Evolutionary conservation across 2,113 vertebrate genomes (phyloP).

Genomic region (Tyrannus savana): DNA sequence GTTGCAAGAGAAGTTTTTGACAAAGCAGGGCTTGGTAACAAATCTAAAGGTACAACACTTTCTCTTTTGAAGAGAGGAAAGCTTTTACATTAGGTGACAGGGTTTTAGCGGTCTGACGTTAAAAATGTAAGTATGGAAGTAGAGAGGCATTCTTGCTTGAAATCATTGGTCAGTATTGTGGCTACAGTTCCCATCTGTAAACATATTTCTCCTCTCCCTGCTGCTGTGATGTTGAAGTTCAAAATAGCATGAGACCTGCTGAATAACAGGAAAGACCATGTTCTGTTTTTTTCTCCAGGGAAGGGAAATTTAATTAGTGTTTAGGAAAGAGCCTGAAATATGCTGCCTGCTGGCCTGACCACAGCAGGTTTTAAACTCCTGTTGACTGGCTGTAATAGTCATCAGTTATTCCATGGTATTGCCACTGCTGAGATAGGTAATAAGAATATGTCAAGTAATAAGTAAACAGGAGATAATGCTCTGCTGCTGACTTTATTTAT

Average conservation of each 20-base stretch:
- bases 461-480: neutral
- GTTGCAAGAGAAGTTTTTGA: neutral
- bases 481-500: neutral
- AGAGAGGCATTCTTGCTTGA: neutral
- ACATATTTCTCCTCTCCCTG: neutral
- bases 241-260: constrained; percentile 13
- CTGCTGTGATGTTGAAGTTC: neutral
- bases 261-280: constrained; percentile 43
- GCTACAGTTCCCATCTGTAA: neutral
- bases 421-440: neutral
- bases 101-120: neutral
- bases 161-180: neutral
- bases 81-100: neutral
- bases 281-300: neutral
- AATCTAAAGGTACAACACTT: neutral
- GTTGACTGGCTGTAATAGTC: neutral
- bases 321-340: constrained; percentile 38
- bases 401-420: neutral
- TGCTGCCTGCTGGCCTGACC: neutral
- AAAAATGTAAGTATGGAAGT: neutral
- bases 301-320: constrained; percentile 9
- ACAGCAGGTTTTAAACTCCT: neutral
- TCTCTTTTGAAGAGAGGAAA: neutral
- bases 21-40: neutral
- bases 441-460: neutral